Percentiles rank a stretch among this genome's conserved stretches.
phyloP scores from a whole-genome alignment of 2,888 invertebrate genomes.

The Ophion ventricosus region DNA sequence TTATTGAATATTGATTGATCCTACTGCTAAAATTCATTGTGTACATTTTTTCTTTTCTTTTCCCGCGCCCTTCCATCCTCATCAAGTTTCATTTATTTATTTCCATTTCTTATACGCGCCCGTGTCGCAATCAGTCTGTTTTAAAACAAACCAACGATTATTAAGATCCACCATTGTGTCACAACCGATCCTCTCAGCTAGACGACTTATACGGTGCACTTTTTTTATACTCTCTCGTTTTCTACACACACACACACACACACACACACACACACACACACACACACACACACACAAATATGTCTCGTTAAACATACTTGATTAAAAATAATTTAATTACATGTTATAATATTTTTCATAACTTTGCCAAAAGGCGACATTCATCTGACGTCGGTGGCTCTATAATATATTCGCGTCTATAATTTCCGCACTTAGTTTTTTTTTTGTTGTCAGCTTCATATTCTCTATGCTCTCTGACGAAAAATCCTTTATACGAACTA shows the following conservation, averaged over 20 bases:
- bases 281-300: constrained; percentile 15
- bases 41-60: constrained; percentile 59
- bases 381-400: neutral
- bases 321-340: constrained; percentile 48
- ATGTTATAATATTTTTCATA: constrained; percentile 39
- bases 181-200: constrained; percentile 46
- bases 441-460: constrained; percentile 52
- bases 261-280: constrained; percentile 13
- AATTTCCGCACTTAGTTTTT: constrained; percentile 7
- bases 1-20: constrained; percentile 72
- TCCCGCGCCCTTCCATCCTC: constrained; percentile 15
- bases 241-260: constrained; percentile 28
- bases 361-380: neutral
- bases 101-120: neutral
- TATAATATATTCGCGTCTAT: constrained; percentile 25
- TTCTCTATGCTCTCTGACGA: constrained; percentile 38
- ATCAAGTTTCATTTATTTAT: constrained; percentile 4
- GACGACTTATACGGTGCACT: constrained; percentile 44
- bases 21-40: constrained; percentile 69
- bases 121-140: constrained; percentile 10
- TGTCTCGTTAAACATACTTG: constrained; percentile 42
- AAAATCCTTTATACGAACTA: constrained; percentile 53
- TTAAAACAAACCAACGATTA: constrained; percentile 47
- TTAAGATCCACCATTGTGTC: constrained; percentile 37
- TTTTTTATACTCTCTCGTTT: constrained; percentile 23